Percentiles rank a stretch among this genome's conserved stretches.
phyloP scores from a whole-genome alignment of 2,113 vertebrate species.

The Xerus inauris region DNA sequence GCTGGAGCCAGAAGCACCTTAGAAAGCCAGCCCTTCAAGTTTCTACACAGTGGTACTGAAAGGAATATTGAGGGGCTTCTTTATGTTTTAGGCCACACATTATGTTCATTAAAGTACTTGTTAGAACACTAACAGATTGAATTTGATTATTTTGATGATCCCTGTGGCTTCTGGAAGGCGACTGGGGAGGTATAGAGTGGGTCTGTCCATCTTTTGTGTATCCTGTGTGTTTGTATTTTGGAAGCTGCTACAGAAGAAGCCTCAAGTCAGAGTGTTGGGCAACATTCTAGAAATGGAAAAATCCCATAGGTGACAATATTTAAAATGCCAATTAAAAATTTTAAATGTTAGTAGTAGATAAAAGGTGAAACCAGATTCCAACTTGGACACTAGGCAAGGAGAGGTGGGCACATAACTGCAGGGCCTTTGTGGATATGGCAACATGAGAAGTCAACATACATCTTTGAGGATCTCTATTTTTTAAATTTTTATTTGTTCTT shows the following conservation, averaged over 20 bases:
- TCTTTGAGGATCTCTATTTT: not conserved
- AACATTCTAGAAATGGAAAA: not conserved
- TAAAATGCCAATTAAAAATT: not conserved
- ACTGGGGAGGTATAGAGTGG: not conserved
- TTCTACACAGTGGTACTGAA: not conserved
- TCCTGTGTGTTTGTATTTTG: not conserved
- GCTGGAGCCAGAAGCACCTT: not conserved
- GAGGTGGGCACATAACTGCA: not conserved
- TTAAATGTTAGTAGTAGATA: not conserved
- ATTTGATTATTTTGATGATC: slow-evolving; percentile 1
- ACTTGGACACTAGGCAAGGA: not conserved
- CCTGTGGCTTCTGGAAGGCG: not conserved
- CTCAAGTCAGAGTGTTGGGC: not conserved
- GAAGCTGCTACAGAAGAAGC: not conserved
- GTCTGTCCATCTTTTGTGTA: not conserved
- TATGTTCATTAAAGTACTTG: slow-evolving; percentile 59
- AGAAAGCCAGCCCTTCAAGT: not conserved
- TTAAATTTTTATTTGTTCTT: too few relatives aligned
- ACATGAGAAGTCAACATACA: not conserved
- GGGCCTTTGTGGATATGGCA: not conserved
- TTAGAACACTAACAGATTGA: not conserved
- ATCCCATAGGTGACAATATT: not conserved
- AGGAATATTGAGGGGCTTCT: not conserved
- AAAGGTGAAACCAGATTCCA: not conserved
- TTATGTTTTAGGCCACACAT: not conserved